Percentiles rank a stretch among this genome's conserved stretches.
These are phyloP conservation scores for Eulithis testata DNA, from an alignment of 2,888 invertebrate species.

Conservation along the genomic window DNA sequence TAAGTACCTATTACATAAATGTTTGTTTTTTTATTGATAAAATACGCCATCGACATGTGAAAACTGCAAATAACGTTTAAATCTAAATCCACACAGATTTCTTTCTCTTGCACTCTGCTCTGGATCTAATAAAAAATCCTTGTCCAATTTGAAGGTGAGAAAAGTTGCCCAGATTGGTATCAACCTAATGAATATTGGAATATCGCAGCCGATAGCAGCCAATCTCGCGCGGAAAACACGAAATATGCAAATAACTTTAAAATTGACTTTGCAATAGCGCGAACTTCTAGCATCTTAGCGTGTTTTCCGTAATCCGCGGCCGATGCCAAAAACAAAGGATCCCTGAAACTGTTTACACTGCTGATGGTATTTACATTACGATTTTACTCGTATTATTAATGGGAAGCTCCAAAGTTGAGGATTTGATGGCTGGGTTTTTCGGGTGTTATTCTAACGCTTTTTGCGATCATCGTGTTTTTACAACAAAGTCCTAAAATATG, in stretches of 20 bases:
- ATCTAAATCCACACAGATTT: slow-evolving; percentile 5
- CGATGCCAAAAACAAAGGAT: slow-evolving; percentile 35
- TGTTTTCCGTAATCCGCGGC: slow-evolving; percentile 40
- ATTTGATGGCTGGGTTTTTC: slow-evolving; percentile 25
- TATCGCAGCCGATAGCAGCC: slow-evolving; percentile 47
- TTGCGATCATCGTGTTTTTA: slow-evolving; percentile 26
- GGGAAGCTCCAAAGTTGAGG: slow-evolving; percentile 25
- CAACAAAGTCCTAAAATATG: slow-evolving; percentile 29
- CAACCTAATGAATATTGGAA: slow-evolving; percentile 54
- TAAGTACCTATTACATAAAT: too few relatives aligned
- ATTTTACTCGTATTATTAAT: slow-evolving; percentile 33
- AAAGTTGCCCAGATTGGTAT: slow-evolving; percentile 43
- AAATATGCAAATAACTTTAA: slow-evolving; percentile 73
- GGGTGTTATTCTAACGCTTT: slow-evolving; percentile 26
- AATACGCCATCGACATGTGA: too few relatives aligned
- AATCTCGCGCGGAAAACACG: slow-evolving; percentile 57
- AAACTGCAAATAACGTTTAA: too few relatives aligned
- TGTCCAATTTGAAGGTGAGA: slow-evolving; percentile 20
- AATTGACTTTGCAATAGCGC: slow-evolving; percentile 63
- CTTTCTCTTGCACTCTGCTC: slow-evolving; percentile 5
- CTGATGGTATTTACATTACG: slow-evolving; percentile 35
- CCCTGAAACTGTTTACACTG: slow-evolving; percentile 32
- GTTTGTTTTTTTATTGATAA: too few relatives aligned
- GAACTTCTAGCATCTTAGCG: slow-evolving; percentile 44
- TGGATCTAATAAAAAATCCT: slow-evolving; percentile 21